phyloP scores from a whole-genome alignment of 2,113 vertebrate genomes.

The Takifugu flavidus region DNA sequence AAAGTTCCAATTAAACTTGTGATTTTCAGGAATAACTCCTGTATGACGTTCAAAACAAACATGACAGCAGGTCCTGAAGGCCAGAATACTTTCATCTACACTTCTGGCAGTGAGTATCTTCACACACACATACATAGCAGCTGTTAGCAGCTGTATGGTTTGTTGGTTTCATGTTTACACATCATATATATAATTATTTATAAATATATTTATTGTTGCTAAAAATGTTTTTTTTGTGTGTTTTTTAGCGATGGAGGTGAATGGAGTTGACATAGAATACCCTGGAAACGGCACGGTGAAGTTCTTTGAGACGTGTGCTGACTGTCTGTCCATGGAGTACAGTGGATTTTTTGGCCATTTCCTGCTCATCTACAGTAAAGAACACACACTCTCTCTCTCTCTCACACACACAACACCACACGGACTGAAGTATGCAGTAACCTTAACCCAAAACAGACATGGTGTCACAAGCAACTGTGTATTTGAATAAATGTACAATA shows the following conservation, averaged over 20 bases:
- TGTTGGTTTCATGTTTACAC: no score
- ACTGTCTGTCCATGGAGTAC: not conserved
- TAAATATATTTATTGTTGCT: not conserved
- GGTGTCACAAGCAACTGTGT: no score
- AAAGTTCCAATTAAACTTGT: no score
- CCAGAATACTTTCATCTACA: no score
- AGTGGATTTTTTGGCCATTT: accelerated
- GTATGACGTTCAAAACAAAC: not conserved
- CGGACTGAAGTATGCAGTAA: no score
- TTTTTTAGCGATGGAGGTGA: not conserved
- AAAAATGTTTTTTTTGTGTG: not conserved
- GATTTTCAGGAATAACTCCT: not conserved
- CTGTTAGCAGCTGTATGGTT: no score
- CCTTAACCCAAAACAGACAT: no score
- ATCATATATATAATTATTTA: no score
- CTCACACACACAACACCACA: not conserved
- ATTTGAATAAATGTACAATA: no score
- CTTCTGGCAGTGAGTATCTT: no score
- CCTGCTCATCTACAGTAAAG: slow-evolving; percentile 20
- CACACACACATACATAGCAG: no score
- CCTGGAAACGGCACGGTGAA: accelerated
- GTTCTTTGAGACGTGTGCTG: not conserved
- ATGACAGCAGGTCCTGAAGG: not conserved
- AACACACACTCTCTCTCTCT: not conserved
- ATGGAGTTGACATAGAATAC: not conserved